Percentiles rank a stretch among this genome's conserved stretches.
Evolutionary conservation across 53 echinoderm and acorn worm genomes (phyloP).

Genomic region (Patiria pectinifera): DNA sequence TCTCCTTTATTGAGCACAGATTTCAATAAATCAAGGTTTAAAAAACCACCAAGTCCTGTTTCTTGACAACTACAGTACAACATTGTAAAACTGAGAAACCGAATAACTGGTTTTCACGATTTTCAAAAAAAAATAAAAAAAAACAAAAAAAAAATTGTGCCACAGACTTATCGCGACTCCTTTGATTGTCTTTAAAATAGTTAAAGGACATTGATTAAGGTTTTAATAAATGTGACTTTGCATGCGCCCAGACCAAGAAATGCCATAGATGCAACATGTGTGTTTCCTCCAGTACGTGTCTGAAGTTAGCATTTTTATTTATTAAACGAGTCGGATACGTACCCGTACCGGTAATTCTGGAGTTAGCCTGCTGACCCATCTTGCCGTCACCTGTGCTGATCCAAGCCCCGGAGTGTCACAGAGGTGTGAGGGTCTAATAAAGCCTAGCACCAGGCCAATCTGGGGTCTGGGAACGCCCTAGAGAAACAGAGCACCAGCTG

Average conservation of each 20-base stretch:
- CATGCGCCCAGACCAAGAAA: not conserved
- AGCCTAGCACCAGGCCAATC: not conserved
- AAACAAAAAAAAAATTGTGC: too few species aligned
- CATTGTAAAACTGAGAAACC: too few species aligned
- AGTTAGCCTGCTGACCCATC: constrained; percentile 68
- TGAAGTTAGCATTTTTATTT: not conserved
- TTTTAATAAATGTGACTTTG: not conserved
- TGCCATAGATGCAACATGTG: not conserved
- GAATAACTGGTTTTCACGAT: too few species aligned
- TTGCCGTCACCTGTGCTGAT: constrained; percentile 26
- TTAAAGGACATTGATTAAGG: too few species aligned
- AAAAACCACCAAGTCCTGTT: too few species aligned
- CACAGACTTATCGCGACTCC: too few species aligned
- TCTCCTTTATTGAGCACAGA: too few species aligned
- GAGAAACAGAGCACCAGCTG: constrained; percentile 37
- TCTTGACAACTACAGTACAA: too few species aligned
- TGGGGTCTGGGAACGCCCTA: constrained; percentile 7
- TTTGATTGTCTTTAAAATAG: too few species aligned
- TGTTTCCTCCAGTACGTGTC: not conserved
- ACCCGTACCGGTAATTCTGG: constrained; percentile 55
- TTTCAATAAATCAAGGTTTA: too few species aligned
- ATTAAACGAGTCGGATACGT: not conserved
- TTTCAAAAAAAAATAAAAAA: too few species aligned
- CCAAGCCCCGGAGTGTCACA: not conserved
- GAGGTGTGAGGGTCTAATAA: constrained; percentile 9